Evolutionary conservation across 2,888 invertebrate species (phyloP).

Genomic region (Scaptomyza cyrtandrae): DNA sequence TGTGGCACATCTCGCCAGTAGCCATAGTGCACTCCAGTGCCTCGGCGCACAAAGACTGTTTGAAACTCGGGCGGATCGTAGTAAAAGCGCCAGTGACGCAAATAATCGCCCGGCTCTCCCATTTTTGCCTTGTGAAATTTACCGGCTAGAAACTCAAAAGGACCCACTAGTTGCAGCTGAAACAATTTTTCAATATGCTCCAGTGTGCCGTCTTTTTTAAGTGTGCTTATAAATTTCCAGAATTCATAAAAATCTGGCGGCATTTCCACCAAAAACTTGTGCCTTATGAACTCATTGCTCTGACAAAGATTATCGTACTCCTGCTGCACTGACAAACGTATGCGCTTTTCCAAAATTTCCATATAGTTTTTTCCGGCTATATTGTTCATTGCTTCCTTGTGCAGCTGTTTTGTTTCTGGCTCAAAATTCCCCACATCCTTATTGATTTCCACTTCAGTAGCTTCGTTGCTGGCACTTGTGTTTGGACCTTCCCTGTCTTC

Average conservation of each 20-base stretch:
- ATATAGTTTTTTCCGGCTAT: slow-evolving; percentile 79
- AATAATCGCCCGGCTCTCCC: slow-evolving; percentile 87
- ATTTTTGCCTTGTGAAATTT: slow-evolving; percentile 86
- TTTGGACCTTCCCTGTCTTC: slow-evolving; percentile 25
- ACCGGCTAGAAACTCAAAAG: slow-evolving; percentile 92
- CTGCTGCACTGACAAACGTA: slow-evolving; percentile 78
- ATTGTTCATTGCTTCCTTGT: slow-evolving; percentile 73
- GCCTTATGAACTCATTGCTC: slow-evolving; percentile 87
- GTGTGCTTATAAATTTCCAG: slow-evolving; percentile 89
- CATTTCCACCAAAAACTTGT: slow-evolving; percentile 93
- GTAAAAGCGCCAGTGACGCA: slow-evolving; percentile 95
- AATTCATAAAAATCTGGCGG: slow-evolving; percentile 95
- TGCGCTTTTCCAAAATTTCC: slow-evolving; percentile 77
- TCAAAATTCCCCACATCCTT: slow-evolving; percentile 48
- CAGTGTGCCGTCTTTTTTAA: slow-evolving; percentile 85
- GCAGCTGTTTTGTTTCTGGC: slow-evolving; percentile 64
- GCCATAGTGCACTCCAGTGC: slow-evolving; percentile 92
- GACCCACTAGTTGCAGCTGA: slow-evolving; percentile 92
- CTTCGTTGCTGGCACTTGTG: slow-evolving; percentile 22
- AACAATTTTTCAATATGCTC: slow-evolving; percentile 87
- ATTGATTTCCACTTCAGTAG: slow-evolving; percentile 21
- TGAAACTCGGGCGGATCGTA: slow-evolving; percentile 98
- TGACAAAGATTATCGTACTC: slow-evolving; percentile 85
- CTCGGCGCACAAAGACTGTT: slow-evolving; percentile 90
- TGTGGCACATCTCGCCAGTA: slow-evolving; percentile 94